Evolutionary conservation across 1,140 invertebrate genomes (phyloP).

Genomic region (Macrocentrus cingulum): DNA sequence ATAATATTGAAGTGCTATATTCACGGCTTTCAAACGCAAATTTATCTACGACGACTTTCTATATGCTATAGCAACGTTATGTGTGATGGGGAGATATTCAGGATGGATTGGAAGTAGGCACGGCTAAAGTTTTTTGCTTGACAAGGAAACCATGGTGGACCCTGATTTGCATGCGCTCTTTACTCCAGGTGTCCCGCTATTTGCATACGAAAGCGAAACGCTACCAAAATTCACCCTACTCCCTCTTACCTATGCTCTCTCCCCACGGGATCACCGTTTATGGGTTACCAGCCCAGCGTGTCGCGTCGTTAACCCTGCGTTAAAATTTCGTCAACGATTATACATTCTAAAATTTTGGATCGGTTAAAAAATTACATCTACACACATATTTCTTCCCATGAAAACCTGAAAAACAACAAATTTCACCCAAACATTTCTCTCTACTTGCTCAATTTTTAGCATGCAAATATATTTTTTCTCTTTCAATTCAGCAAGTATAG

Average conservation of each 20-base stretch:
- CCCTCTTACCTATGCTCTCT: slow-evolving; percentile 26
- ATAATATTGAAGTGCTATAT: too few relatives aligned
- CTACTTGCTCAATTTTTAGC: too few relatives aligned
- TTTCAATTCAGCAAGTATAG: too few relatives aligned
- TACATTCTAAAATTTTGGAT: not conserved
- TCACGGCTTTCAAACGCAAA: too few relatives aligned
- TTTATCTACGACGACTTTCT: too few relatives aligned
- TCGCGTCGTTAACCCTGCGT: slow-evolving; percentile 42
- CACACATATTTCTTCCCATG: too few relatives aligned
- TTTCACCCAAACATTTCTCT: too few relatives aligned
- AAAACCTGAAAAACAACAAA: too few relatives aligned
- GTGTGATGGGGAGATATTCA: too few relatives aligned
- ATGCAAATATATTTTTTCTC: too few relatives aligned
- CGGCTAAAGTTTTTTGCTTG: slow-evolving; percentile 22
- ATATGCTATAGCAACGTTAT: too few relatives aligned
- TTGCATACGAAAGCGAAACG: slow-evolving; percentile 56
- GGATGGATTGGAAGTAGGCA: slow-evolving; percentile 15
- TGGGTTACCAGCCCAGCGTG: slow-evolving; percentile 49
- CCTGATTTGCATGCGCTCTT: slow-evolving; percentile 53
- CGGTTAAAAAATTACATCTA: not conserved
- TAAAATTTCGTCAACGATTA: slow-evolving; percentile 39
- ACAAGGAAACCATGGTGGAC: slow-evolving; percentile 29
- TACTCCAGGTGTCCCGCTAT: slow-evolving; percentile 53
- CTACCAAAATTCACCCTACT: slow-evolving; percentile 36
- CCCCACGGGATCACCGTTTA: slow-evolving; percentile 38